Percentiles rank a stretch among this genome's conserved stretches.
Conservation (phyloP, 2,797 vertebrate genomes). For the Mareca strepera region DNA sequence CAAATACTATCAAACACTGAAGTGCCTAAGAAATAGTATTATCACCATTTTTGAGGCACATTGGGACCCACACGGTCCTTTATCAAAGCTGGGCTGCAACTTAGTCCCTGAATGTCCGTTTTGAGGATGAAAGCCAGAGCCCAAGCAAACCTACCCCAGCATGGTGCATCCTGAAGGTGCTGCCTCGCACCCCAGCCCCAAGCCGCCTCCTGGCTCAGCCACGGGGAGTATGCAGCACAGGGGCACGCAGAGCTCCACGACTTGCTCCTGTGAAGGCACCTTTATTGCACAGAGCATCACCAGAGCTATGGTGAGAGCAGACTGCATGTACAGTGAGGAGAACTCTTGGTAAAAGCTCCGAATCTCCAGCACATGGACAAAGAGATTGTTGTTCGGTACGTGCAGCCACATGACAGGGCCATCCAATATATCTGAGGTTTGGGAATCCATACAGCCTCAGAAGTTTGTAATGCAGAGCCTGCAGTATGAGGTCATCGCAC, state of each 20-base stretch:
- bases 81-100: not conserved
- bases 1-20: not conserved
- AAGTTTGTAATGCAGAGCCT: not conserved
- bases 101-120: not conserved
- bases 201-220: not conserved
- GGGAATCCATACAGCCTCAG: not conserved
- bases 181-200: not conserved
- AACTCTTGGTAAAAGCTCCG: not conserved
- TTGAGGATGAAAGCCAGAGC: not conserved
- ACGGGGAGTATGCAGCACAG: fast-evolving
- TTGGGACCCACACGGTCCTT: fast-evolving
- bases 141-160: not conserved
- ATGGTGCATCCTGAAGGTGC: not conserved
- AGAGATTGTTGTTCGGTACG: not conserved
- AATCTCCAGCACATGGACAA: not conserved
- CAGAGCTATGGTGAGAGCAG: not conserved
- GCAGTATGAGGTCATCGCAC: not conserved
- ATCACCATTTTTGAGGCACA: not conserved
- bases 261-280: not conserved
- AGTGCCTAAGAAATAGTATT: not conserved
- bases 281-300: not conserved
- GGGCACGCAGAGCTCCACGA: not conserved
- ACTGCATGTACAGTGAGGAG: not conserved
- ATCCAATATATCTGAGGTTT: not conserved
- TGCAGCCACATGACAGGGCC: not conserved